Evolutionary conservation across 2,113 vertebrate genomes (phyloP).

Genomic region (Monarcha castaneiventris): DNA sequence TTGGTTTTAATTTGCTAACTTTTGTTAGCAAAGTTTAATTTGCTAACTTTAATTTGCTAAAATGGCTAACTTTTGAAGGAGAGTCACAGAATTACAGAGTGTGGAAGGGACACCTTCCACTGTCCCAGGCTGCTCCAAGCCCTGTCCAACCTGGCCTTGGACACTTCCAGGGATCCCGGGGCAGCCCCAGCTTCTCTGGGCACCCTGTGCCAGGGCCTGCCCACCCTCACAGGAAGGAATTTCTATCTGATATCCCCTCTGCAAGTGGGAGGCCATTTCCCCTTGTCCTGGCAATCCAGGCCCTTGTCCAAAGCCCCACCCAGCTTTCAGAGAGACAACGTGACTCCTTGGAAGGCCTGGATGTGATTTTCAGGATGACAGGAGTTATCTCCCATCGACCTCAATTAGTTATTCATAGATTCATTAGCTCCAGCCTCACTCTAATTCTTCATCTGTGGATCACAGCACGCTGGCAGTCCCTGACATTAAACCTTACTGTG

Average conservation of each 20-base stretch:
- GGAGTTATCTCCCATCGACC: not conserved
- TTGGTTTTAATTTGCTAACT: not conserved
- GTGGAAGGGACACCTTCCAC: not conserved
- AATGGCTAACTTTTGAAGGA: not conserved
- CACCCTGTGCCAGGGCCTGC: not conserved
- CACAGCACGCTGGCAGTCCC: not conserved
- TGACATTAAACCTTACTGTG: not conserved
- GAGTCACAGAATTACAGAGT: not conserved
- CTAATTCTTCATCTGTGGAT: not conserved
- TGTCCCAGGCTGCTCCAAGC: not conserved
- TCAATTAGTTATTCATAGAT: not conserved
- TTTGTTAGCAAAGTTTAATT: too few species aligned
- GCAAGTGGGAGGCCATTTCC: not conserved
- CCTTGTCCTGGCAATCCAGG: not conserved
- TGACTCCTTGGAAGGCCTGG: not conserved
- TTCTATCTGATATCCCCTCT: not conserved
- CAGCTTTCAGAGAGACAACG: accelerated
- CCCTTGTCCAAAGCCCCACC: not conserved
- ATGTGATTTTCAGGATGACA: not conserved
- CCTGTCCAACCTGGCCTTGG: not conserved
- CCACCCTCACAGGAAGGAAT: not conserved
- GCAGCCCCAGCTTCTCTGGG: not conserved
- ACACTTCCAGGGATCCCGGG: not conserved
- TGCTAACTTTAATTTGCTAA: not conserved
- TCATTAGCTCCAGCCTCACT: not conserved